These are phyloP conservation scores for Amblyteles armatorius DNA, from an alignment of 2,888 invertebrate species.

Conservation along the genomic window DNA sequence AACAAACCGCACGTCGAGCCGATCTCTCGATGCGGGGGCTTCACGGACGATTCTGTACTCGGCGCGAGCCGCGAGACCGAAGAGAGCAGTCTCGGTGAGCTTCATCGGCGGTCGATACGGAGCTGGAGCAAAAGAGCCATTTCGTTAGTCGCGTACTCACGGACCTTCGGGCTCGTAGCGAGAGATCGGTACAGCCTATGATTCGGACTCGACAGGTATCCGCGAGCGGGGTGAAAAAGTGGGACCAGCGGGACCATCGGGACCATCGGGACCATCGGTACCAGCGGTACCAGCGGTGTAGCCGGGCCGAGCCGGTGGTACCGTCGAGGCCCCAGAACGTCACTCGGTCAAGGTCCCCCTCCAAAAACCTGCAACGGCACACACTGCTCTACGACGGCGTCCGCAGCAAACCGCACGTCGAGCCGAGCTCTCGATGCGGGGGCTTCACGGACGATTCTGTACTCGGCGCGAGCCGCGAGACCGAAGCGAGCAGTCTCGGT, in stretches of 20 bases:
- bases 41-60: conserved; percentile 79
- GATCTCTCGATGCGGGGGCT: conserved; percentile 52
- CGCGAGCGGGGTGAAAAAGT: conserved; percentile 40
- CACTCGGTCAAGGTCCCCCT: conserved; percentile 83
- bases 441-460: conserved; percentile 77
- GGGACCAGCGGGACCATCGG: neutral
- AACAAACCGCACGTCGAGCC: conserved; percentile 44
- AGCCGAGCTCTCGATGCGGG: conserved; percentile 37
- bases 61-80: conserved; percentile 67
- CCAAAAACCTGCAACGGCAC: conserved; percentile 76
- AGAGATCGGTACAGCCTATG: neutral
- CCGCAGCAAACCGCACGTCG: conserved; percentile 50
- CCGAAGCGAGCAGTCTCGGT: conserved; percentile 26
- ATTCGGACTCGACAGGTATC: conserved; percentile 73
- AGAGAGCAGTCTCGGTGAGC: conserved; percentile 9
- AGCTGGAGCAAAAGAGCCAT: neutral
- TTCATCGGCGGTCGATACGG: neutral
- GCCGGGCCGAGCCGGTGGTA: conserved; percentile 30
- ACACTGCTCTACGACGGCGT: conserved; percentile 27
- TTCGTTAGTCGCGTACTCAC: neutral
- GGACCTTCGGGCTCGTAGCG: neutral
- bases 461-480: conserved; percentile 73
- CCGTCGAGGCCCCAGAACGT: conserved; percentile 70
- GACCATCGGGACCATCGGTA: too few relatives aligned
- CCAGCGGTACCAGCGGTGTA: conserved; percentile 13